phyloP scores from a whole-genome alignment of 2,113 vertebrate species.

The Charina bottae region DNA sequence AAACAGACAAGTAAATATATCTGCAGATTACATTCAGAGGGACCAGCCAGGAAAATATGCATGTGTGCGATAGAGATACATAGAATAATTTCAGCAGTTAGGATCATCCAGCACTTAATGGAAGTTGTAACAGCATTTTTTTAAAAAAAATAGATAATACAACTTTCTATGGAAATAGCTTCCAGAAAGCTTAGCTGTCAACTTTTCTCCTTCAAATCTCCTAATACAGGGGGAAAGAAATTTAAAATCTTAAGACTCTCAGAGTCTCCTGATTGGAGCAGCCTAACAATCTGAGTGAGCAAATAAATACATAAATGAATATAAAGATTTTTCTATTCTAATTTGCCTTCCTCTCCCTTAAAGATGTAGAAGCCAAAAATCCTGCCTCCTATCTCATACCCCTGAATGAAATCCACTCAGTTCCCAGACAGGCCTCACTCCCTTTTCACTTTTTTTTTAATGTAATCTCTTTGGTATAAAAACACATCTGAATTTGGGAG shows the following conservation, averaged over 20 bases:
- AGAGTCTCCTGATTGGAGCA: neutral
- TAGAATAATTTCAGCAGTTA: neutral
- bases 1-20: neutral
- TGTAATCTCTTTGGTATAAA: neutral
- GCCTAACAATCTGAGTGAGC: neutral
- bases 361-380: neutral
- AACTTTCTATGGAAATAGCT: neutral
- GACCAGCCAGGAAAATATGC: neutral
- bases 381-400: neutral
- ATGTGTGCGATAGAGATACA: no score
- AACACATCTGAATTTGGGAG: neutral
- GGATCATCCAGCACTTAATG: neutral
- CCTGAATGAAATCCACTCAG: neutral
- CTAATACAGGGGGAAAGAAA: neutral
- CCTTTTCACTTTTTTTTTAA: neutral
- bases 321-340: neutral
- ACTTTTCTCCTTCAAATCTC: neutral
- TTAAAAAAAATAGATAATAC: neutral
- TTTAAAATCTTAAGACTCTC: neutral
- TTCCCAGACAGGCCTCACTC: neutral
- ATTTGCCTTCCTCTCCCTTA: neutral
- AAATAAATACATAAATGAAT: neutral
- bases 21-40: neutral
- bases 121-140: neutral
- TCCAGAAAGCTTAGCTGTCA: neutral